phyloP scores from a whole-genome alignment of 1,140 invertebrate genomes.

The Drosophila sulfurigaster region DNA sequence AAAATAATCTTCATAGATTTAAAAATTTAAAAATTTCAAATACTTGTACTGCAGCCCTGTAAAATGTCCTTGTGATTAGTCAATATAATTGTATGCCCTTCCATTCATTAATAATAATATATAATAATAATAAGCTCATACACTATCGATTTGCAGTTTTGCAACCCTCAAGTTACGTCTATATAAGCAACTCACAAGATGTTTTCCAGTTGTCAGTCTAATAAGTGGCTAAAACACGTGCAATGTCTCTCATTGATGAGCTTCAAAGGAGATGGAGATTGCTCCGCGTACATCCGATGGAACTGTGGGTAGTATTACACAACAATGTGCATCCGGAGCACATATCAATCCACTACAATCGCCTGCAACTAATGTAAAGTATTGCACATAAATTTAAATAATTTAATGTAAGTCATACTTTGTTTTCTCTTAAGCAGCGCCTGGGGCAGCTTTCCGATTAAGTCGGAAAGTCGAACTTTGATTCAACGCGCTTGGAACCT shows the following conservation, averaged over 20 bases:
- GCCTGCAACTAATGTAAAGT: conserved; percentile 29
- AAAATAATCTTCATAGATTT: too few relatives aligned
- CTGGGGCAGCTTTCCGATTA: conserved; percentile 35
- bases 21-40: too few relatives aligned
- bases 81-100: too few relatives aligned
- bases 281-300: conserved; percentile 12
- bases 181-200: conserved; percentile 12
- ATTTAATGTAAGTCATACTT: background rate
- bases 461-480: conserved; percentile 1
- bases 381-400: background rate
- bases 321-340: conserved; percentile 24
- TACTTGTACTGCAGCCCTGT: too few relatives aligned
- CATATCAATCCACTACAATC: conserved; percentile 24
- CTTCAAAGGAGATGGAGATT: background rate
- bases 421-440: conserved; percentile 9
- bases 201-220: background rate
- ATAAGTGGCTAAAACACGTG: background rate
- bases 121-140: too few relatives aligned
- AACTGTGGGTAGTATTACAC: conserved; percentile 5
- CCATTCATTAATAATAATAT: too few relatives aligned
- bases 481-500: conserved; percentile 30
- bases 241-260: background rate
- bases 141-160: background rate
- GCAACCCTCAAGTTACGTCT: background rate
- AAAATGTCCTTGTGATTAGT: too few relatives aligned